Conservation (phyloP, 1,140 invertebrate genomes). For the Panulirus ornatus region DNA sequence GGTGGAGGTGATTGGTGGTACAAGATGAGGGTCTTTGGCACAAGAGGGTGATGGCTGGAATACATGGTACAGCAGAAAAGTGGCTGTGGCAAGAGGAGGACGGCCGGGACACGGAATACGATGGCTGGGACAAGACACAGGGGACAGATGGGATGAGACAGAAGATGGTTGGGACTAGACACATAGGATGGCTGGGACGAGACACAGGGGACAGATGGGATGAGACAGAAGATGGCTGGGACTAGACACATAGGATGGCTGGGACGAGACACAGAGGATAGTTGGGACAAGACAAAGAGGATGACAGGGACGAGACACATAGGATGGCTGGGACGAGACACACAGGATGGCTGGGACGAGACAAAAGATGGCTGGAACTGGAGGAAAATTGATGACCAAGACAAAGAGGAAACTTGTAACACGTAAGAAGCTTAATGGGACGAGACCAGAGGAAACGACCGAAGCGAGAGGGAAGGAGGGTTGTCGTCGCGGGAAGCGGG, state of each 20-base stretch:
- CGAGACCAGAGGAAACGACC: background rate
- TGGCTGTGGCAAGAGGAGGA: background rate
- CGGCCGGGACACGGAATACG: no score
- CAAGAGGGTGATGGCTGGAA: background rate
- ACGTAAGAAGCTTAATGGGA: background rate
- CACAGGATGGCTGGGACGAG: background rate
- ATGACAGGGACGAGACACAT: background rate
- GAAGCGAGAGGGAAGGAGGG: background rate
- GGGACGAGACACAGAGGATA: background rate
- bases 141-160: no score
- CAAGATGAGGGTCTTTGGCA: background rate
- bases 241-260: background rate
- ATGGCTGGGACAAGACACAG: background rate
- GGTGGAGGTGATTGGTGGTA: background rate
- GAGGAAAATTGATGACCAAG: no score
- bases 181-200: background rate
- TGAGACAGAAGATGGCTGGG: background rate
- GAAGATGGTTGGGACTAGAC: background rate
- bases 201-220: background rate
- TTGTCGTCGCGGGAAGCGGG: background rate
- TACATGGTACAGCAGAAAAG: background rate
- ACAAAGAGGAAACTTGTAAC: background rate
- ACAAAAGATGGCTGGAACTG: background rate
- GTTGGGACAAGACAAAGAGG: background rate
- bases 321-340: background rate